Evolutionary conservation across 1,140 invertebrate species (phyloP), one percentile per base, ranked within the genome.

Genomic region (Dufourea novaeangliae): DNA sequence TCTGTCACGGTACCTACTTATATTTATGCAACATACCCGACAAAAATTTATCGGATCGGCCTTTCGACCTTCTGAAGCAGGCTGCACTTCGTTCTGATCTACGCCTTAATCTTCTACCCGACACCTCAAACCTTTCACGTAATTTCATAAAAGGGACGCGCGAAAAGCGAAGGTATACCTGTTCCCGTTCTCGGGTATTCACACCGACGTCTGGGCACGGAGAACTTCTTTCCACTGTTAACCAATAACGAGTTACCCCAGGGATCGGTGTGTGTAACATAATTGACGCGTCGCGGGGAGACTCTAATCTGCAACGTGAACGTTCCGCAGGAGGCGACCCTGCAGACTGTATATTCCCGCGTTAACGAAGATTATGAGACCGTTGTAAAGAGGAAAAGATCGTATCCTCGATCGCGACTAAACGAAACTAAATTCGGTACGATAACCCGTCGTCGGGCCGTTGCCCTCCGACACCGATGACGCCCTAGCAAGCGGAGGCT

Each of bases 331-430:
- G 7, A 39, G 7, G 14, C n/a, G 32, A 56, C 39, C 32, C 17
- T 2, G 4, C 27, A 56, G 22, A 29, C 14, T 8, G n/a, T 6
- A 46, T 44, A 70, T 25, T 22, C 27, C 20, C 34, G 54, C 52
- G 27, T 71, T 44, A 25, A 71, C 25, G 54, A 71, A 61, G 68
- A 10, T 71, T 71, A 70, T 41, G 37, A 69, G n/a, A 39, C 34
- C 17, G 52, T 8, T 22, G 34, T 52, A 20, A 25, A 6, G 25
- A 0, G 7, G 4, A 20, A 1, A 27, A 39, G 37, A n/a, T 41
- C 34, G 46, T 39, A 25, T 59, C 25, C 68, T 37, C 37, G 7
- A 54, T 59, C 14, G 20, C 27, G 25, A 41, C 17, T 70, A 29
- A 70, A 44, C 37, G 46, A 10, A 59, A 70, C 57, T 44, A 32